These are phyloP conservation scores for Lagria hirta DNA, from an alignment of 2,888 invertebrate genomes.

Conservation along the genomic window DNA sequence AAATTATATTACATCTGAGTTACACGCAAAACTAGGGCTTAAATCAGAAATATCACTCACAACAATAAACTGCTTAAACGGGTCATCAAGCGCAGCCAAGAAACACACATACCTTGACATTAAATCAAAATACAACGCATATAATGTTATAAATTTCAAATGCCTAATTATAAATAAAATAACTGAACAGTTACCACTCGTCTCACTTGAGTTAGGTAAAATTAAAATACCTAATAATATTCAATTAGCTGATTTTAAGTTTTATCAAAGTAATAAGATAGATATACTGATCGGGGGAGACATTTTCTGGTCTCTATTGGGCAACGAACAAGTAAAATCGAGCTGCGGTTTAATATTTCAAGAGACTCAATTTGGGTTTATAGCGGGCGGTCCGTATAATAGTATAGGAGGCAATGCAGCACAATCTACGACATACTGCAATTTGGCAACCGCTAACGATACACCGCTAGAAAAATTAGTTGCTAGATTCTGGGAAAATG, in stretches of 20 bases:
- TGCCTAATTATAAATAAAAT: slow-evolving; percentile 21
- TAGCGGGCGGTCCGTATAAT: slow-evolving; percentile 12
- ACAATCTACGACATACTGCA: too few species aligned
- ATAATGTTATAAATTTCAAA: slow-evolving; percentile 1
- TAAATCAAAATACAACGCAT: neutral
- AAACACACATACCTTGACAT: slow-evolving; percentile 4
- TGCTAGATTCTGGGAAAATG: too few species aligned
- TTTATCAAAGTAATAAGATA: slow-evolving; percentile 12
- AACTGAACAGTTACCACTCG: slow-evolving; percentile 1
- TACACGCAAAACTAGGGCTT: slow-evolving; percentile 5
- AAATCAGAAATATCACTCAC: neutral
- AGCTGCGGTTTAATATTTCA: too few species aligned
- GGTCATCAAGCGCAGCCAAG: slow-evolving; percentile 1
- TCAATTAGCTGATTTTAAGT: slow-evolving; percentile 20
- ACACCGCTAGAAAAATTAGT: too few species aligned
- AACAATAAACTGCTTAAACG: slow-evolving; percentile 14
- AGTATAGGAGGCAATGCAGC: neutral
- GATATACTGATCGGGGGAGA: too few species aligned
- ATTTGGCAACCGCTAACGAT: too few species aligned
- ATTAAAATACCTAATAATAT: slow-evolving; percentile 20
- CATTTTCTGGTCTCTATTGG: too few species aligned
- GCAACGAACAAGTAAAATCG: too few species aligned
- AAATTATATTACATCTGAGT: too few species aligned
- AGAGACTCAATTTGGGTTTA: slow-evolving; percentile 28
- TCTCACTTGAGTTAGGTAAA: slow-evolving; percentile 1